phyloP scores from a whole-genome alignment of 2,888 invertebrate species.

The Hydropsyche betteni region DNA sequence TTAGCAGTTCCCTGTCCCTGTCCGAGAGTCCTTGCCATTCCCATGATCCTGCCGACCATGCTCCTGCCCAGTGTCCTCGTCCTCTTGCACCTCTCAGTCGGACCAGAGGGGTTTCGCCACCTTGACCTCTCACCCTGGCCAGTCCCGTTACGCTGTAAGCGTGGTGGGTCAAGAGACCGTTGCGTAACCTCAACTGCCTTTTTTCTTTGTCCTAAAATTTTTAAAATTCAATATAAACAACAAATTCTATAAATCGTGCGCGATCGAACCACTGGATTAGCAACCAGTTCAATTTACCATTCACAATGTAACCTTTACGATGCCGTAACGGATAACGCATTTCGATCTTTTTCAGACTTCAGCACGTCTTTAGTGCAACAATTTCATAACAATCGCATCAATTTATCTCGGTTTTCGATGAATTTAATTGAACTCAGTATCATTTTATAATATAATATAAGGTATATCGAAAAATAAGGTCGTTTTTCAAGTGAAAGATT shows the following conservation, averaged over 20 bases:
- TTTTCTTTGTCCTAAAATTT: slow-evolving; percentile 65
- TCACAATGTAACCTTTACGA: no score
- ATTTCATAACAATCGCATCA: no score
- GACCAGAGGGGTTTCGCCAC: slow-evolving; percentile 69
- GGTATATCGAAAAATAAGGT: no score
- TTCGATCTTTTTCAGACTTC: no score
- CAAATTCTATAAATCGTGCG: no score
- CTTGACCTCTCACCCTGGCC: slow-evolving; percentile 70
- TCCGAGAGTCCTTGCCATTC: slow-evolving; percentile 75
- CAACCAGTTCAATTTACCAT: not conserved
- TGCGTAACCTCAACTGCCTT: slow-evolving; percentile 67
- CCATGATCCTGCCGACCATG: slow-evolving; percentile 75
- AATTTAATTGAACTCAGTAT: no score
- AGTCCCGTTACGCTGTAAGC: slow-evolving; percentile 78
- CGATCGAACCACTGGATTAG: slow-evolving; percentile 1
- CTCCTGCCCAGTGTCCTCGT: slow-evolving; percentile 74
- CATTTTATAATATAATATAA: no score
- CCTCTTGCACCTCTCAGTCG: slow-evolving; percentile 75
- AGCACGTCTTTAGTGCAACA: no score
- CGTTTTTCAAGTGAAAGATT: no score
- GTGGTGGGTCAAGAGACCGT: slow-evolving; percentile 73
- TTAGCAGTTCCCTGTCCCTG: slow-evolving; percentile 71
- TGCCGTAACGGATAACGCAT: no score
- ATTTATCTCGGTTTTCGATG: no score
- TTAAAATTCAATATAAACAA: slow-evolving; percentile 29